Percentiles rank a stretch among this genome's conserved stretches.
These are phyloP conservation scores for Apistogramma diplotaenia DNA, from an alignment of 2,113 vertebrate genomes.

Conservation along the genomic window DNA sequence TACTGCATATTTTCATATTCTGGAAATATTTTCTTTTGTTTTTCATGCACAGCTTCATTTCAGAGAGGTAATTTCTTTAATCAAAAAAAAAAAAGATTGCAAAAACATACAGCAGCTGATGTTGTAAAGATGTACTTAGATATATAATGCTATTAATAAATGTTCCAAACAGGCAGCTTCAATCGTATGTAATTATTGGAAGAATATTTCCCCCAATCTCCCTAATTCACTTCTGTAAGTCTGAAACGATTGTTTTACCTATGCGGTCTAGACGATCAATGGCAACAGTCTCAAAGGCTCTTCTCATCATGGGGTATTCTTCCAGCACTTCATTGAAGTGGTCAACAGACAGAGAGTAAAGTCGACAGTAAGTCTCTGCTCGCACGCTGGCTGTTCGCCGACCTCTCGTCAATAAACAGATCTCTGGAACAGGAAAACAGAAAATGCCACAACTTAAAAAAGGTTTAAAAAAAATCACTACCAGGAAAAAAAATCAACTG, in stretches of 20 bases:
- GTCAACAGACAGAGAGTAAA: constrained; percentile 94
- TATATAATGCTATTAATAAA: background rate
- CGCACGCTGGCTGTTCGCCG: constrained; percentile 92
- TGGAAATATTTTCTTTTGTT: background rate
- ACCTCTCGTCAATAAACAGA: constrained; percentile 92
- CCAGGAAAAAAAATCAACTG: background rate
- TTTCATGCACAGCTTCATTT: background rate
- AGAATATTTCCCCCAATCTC: background rate
- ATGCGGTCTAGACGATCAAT: constrained; percentile 96
- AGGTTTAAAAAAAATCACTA: background rate
- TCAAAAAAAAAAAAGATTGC: background rate
- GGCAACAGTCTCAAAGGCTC: constrained; percentile 96
- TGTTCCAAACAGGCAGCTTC: background rate
- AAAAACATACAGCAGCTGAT: background rate
- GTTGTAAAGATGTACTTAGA: background rate
- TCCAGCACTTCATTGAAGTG: constrained; percentile 98
- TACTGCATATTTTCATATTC: constrained; percentile 27
- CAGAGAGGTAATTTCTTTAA: background rate
- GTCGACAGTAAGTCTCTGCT: constrained; percentile 94
- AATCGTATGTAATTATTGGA: background rate
- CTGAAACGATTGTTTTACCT: constrained; percentile 74
- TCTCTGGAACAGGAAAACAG: constrained; percentile 77
- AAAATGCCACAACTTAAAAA: background rate
- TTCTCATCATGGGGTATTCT: constrained; percentile 98
- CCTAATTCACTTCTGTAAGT: background rate